Evolutionary conservation across 2,888 invertebrate genomes (phyloP).

Genomic region (Orthosia incerta): DNA sequence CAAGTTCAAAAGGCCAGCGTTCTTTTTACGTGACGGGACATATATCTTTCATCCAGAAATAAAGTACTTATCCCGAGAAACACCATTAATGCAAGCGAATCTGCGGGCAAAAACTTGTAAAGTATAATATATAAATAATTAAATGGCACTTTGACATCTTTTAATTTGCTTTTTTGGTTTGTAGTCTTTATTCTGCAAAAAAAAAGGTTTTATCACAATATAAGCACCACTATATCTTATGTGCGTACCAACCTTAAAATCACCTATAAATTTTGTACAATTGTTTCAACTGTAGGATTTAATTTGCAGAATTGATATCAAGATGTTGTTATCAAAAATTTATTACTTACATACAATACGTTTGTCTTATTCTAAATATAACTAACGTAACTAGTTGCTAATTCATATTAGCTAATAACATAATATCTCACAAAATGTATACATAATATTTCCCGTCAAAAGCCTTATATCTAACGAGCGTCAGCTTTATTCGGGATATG

Average conservation of each 20-base stretch:
- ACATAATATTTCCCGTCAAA: constrained; percentile 80
- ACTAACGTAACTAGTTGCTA: constrained; percentile 84
- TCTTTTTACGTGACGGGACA: too few species aligned
- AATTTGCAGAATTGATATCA: constrained; percentile 47
- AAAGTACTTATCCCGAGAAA: too few species aligned
- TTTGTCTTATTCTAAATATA: constrained; percentile 87
- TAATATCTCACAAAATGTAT: constrained; percentile 87
- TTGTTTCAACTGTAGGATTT: constrained; percentile 35
- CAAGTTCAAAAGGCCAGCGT: too few species aligned
- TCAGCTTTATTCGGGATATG: constrained; percentile 80
- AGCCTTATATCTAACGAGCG: constrained; percentile 77
- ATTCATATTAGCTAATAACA: constrained; percentile 87
- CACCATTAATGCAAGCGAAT: too few species aligned
- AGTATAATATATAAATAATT: background rate
- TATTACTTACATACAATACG: constrained; percentile 89
- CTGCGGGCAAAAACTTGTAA: too few species aligned
- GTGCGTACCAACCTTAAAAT: constrained; percentile 8
- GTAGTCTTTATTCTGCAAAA: constrained; percentile 46
- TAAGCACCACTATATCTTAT: constrained; percentile 29
- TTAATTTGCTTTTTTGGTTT: constrained; percentile 29
- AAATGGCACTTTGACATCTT: constrained; percentile 28
- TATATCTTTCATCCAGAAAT: too few species aligned
- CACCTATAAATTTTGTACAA: too few species aligned
- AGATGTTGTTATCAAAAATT: constrained; percentile 86
- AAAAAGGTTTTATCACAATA: constrained; percentile 30